Percentiles rank a stretch among this genome's conserved stretches.
Evolutionary conservation across 2,888 invertebrate species (phyloP).

Genomic region (Drosophila gaucha): DNA sequence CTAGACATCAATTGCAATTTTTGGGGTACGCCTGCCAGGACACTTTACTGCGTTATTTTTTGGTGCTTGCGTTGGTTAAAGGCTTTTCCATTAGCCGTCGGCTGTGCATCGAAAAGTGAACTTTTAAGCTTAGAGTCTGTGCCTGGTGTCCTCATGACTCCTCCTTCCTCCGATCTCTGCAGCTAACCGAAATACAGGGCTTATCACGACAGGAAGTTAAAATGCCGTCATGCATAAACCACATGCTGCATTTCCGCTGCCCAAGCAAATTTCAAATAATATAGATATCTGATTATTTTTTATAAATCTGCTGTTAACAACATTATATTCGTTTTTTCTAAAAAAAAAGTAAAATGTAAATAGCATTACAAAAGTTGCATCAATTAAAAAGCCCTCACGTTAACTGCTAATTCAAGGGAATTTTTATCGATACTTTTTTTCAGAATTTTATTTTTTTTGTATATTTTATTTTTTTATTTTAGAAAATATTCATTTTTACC

Average conservation of each 20-base stretch:
- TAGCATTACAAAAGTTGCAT: too few relatives aligned
- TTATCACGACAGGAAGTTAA: slow-evolving; percentile 56
- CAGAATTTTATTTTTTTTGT: too few relatives aligned
- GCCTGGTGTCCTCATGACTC: background rate
- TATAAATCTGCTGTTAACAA: background rate
- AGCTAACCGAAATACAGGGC: background rate
- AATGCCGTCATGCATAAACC: slow-evolving; percentile 37
- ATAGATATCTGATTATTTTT: background rate
- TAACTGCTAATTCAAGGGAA: background rate
- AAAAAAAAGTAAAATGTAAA: background rate
- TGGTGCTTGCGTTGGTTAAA: slow-evolving; percentile 2
- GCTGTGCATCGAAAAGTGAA: slow-evolving; percentile 27
- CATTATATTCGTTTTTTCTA: slow-evolving; percentile 16
- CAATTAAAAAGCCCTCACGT: too few relatives aligned
- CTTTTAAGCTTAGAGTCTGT: slow-evolving; percentile 2
- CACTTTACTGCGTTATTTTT: slow-evolving; percentile 10
- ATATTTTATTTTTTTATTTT: too few relatives aligned
- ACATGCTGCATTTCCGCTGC: slow-evolving; percentile 50
- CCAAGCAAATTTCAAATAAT: slow-evolving; percentile 38
- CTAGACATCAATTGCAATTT: slow-evolving; percentile 52
- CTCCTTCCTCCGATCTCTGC: background rate
- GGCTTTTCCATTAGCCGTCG: slow-evolving; percentile 15
- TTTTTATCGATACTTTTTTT: too few relatives aligned
- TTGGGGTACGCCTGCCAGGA: slow-evolving; percentile 1
- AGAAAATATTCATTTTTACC: too few relatives aligned